Conservation (phyloP, 2,888 invertebrate species). For the Lumbricus terrestris region DNA sequence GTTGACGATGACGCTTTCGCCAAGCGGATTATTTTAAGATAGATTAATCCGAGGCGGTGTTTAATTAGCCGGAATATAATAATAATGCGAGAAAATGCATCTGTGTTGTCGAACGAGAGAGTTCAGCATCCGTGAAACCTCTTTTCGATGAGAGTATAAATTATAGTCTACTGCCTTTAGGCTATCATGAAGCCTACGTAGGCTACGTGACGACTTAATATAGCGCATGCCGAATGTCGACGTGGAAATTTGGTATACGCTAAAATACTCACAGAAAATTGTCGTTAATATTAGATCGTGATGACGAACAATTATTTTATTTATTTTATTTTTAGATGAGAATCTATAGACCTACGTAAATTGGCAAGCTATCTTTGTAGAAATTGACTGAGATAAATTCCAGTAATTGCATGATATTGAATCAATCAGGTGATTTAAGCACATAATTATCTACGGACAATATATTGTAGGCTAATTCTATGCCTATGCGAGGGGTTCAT, state of each 20-base stretch:
- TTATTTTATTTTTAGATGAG: neutral
- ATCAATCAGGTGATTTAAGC: no score
- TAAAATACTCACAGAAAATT: neutral
- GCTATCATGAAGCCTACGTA: no score
- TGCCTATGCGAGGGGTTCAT: neutral
- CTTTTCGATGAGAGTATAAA: neutral
- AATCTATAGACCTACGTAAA: neutral
- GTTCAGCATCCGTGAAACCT: neutral
- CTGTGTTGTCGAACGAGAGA: neutral
- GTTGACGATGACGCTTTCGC: neutral
- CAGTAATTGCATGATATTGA: no score
- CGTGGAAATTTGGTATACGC: neutral
- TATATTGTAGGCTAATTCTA: no score
- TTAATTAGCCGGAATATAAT: neutral
- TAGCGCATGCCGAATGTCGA: no score
- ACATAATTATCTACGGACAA: no score
- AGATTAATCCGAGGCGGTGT: neutral
- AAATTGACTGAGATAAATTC: neutral
- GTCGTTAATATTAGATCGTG: neutral
- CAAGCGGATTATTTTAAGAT: conserved; percentile 3
- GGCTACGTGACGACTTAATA: neutral
- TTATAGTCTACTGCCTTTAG: no score
- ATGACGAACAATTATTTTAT: neutral
- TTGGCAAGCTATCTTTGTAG: neutral
- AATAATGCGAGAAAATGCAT: neutral